These are phyloP conservation scores for Eutrigla gurnardus DNA, from an alignment of 2,797 vertebrate genomes.

Conservation along the genomic window DNA sequence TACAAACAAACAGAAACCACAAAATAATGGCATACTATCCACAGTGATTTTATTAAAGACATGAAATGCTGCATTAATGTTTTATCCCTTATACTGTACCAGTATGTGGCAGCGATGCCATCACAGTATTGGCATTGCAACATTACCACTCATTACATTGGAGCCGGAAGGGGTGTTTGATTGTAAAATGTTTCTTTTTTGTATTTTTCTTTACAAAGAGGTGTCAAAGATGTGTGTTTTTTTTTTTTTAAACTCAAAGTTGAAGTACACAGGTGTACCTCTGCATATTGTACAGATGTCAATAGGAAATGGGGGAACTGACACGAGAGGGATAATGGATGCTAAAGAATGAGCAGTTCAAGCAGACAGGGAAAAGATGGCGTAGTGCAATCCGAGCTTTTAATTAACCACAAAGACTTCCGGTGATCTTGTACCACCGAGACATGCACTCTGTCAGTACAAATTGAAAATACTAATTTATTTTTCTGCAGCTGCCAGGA, in stretches of 20 bases:
- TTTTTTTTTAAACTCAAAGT: constrained; percentile 62
- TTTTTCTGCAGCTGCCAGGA: constrained; percentile 55
- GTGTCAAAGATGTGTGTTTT: constrained; percentile 59
- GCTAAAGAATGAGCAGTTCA: constrained; percentile 55
- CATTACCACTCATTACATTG: constrained; percentile 60
- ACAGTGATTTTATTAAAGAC: constrained; percentile 58
- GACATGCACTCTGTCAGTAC: constrained; percentile 32
- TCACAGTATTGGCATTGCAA: constrained; percentile 61
- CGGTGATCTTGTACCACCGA: constrained; percentile 14
- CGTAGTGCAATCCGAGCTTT: constrained; percentile 62
- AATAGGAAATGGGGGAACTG: constrained; percentile 47
- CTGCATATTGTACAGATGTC: constrained; percentile 74
- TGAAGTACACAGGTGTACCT: constrained; percentile 72
- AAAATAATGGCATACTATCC: constrained; percentile 55
- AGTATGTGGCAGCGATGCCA: constrained; percentile 60
- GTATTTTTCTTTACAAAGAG: constrained; percentile 64
- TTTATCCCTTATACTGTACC: constrained; percentile 69
- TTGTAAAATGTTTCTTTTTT: constrained; percentile 75
- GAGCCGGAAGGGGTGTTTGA: constrained; percentile 73
- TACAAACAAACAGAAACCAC: constrained; percentile 66
- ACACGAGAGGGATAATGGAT: constrained; percentile 52
- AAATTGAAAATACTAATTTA: constrained; percentile 30
- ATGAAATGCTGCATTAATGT: constrained; percentile 82
- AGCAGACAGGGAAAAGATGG: constrained; percentile 68
- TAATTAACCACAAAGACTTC: constrained; percentile 46